Evolutionary conservation across 2,113 vertebrate genomes (phyloP).

Genomic region (Phylloscopus trochiloides): DNA sequence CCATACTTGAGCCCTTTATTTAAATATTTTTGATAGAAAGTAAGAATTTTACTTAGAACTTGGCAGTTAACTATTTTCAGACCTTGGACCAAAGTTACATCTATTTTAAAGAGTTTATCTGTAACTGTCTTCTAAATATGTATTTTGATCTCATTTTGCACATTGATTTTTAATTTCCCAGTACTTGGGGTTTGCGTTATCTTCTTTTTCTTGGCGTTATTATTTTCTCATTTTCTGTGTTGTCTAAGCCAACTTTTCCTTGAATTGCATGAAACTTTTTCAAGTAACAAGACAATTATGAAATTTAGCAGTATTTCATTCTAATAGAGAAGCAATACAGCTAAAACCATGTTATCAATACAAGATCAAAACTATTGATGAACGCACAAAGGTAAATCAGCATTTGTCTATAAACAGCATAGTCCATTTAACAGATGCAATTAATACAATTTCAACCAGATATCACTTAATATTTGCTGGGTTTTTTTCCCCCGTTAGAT

Average conservation of each 20-base stretch:
- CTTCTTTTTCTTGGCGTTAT: background rate
- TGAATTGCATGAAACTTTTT: background rate
- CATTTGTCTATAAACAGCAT: conserved; percentile 48
- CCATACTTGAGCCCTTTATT: background rate
- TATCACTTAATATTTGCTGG: background rate
- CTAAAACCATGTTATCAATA: conserved; percentile 52
- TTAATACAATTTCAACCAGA: conserved; percentile 22
- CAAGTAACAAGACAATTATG: background rate
- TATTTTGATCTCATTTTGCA: background rate
- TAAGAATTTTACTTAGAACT: background rate
- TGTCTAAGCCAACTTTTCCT: background rate
- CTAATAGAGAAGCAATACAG: conserved; percentile 36
- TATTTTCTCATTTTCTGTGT: background rate
- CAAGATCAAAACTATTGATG: conserved; percentile 70
- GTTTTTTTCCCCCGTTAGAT: background rate
- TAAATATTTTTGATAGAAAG: background rate
- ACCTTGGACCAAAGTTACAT: background rate
- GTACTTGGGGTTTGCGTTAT: background rate
- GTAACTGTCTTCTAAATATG: background rate
- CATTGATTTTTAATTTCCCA: background rate
- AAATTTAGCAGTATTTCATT: conserved; percentile 43
- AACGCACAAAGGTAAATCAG: conserved; percentile 48
- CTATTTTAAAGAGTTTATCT: background rate
- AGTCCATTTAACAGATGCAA: conserved; percentile 14
- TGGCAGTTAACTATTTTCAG: background rate